phyloP scores from a whole-genome alignment of 2,888 invertebrate genomes.

The Epinotia demarniana region DNA sequence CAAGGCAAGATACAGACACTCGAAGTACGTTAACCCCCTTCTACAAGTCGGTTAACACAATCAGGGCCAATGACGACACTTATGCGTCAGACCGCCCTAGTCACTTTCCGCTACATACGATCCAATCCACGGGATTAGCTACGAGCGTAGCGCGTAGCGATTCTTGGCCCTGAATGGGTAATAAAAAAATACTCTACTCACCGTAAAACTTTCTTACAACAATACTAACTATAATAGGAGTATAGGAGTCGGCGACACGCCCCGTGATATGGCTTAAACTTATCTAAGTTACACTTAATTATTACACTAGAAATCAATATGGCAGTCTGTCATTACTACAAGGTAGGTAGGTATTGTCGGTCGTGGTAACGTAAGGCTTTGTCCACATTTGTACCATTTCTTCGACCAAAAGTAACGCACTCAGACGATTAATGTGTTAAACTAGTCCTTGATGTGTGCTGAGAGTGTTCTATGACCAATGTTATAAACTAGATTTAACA shows the following conservation, averaged over 20 bases:
- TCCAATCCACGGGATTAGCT: too few species aligned
- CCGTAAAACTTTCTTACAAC: conserved; percentile 27
- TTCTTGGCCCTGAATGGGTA: too few species aligned
- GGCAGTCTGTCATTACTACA: conserved; percentile 61
- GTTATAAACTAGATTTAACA: neutral
- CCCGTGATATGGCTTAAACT: conserved; percentile 37
- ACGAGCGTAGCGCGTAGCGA: too few species aligned
- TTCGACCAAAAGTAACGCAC: neutral
- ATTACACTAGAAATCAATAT: conserved; percentile 60
- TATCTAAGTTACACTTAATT: conserved; percentile 46
- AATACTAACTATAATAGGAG: conserved; percentile 28
- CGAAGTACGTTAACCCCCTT: conserved; percentile 9
- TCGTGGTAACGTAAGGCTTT: conserved; percentile 19
- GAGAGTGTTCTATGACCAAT: too few species aligned
- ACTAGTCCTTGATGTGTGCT: too few species aligned
- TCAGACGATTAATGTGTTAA: neutral
- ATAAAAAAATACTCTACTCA: conserved; percentile 41
- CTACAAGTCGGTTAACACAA: conserved; percentile 1
- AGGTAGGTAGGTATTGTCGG: conserved; percentile 41
- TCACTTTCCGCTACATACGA: too few species aligned
- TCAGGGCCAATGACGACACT: too few species aligned
- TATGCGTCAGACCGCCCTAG: too few species aligned
- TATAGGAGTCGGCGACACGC: conserved; percentile 36
- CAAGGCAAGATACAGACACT: conserved; percentile 38
- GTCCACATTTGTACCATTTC: conserved; percentile 12